phyloP scores from a whole-genome alignment of 2,888 invertebrate species.

The Chouioia cunea region DNA sequence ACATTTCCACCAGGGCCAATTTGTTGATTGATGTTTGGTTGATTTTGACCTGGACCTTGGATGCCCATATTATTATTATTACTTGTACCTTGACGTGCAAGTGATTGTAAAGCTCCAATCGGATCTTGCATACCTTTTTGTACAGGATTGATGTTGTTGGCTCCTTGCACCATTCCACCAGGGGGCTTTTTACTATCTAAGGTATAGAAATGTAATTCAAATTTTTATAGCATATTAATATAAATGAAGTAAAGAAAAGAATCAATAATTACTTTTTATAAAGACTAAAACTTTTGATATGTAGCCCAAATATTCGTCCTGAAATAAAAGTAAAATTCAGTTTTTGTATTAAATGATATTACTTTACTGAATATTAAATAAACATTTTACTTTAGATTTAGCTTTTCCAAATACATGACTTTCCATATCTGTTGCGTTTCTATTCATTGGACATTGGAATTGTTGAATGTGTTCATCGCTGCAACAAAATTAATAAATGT shows the following conservation, averaged over 20 bases:
- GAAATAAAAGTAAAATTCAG: slow-evolving; percentile 51
- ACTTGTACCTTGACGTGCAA: slow-evolving; percentile 81
- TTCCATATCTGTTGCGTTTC: slow-evolving; percentile 93
- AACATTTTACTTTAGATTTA: slow-evolving; percentile 74
- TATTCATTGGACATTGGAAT: slow-evolving; percentile 82
- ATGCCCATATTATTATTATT: slow-evolving; percentile 75
- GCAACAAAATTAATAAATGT: slow-evolving; percentile 4
- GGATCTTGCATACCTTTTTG: slow-evolving; percentile 85
- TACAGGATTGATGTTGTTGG: slow-evolving; percentile 61
- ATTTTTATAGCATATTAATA: not conserved
- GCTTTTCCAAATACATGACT: slow-evolving; percentile 93
- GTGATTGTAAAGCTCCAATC: slow-evolving; percentile 87
- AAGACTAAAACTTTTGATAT: slow-evolving; percentile 91
- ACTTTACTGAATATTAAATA: not conserved
- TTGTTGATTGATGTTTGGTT: slow-evolving; percentile 74
- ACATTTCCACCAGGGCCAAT: slow-evolving; percentile 68
- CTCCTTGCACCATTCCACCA: slow-evolving; percentile 66
- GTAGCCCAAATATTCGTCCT: slow-evolving; percentile 91
- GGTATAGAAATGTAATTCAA: slow-evolving; percentile 11
- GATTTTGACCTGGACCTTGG: slow-evolving; percentile 70
- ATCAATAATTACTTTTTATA: slow-evolving; percentile 81
- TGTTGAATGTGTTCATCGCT: slow-evolving; percentile 40
- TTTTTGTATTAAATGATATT: too few relatives aligned
- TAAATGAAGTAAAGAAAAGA: slow-evolving; percentile 11
- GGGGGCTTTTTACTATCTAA: slow-evolving; percentile 56